phyloP scores from a whole-genome alignment of 2,113 vertebrate genomes.

The Agapornis roseicollis region DNA sequence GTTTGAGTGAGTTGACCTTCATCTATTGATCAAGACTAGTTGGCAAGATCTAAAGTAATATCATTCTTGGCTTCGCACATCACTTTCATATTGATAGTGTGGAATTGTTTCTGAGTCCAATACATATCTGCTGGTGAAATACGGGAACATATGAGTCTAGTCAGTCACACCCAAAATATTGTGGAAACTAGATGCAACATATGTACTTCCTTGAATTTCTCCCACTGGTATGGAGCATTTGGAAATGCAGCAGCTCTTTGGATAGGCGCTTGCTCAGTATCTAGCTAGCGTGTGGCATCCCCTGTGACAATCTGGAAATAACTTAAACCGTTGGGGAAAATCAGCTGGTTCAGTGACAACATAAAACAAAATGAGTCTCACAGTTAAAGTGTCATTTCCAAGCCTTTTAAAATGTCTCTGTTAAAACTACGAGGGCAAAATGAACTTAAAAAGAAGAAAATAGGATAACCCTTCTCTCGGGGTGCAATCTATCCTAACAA shows the following conservation, averaged over 20 bases:
- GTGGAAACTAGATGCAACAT: constrained; percentile 51
- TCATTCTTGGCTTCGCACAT: constrained; percentile 38
- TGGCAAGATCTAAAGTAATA: constrained; percentile 50
- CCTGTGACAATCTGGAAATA: constrained; percentile 23
- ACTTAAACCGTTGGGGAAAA: not conserved
- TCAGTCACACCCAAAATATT: constrained; percentile 69
- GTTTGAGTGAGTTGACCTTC: constrained; percentile 29
- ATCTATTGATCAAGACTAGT: constrained; percentile 48
- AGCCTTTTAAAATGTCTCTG: not conserved
- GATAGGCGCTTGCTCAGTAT: not conserved
- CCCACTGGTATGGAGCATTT: constrained; percentile 43
- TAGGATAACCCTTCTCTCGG: not conserved
- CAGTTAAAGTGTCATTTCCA: not conserved
- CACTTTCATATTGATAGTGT: constrained; percentile 25
- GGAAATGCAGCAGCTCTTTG: not conserved
- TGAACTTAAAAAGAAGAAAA: not conserved
- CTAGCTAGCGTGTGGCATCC: not conserved
- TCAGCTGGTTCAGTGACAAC: constrained; percentile 8
- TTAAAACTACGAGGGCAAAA: not conserved
- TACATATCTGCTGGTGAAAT: constrained; percentile 64
- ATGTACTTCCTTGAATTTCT: constrained; percentile 60
- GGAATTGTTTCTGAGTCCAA: constrained; percentile 62
- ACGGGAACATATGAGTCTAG: constrained; percentile 60
- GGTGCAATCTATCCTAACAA: not conserved
- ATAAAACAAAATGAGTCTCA: not conserved